A percentile compares a stretch with the other conserved stretches of the same genome.
Conservation (phyloP, 2,797 vertebrate species). For the Borostomias antarcticus region DNA sequence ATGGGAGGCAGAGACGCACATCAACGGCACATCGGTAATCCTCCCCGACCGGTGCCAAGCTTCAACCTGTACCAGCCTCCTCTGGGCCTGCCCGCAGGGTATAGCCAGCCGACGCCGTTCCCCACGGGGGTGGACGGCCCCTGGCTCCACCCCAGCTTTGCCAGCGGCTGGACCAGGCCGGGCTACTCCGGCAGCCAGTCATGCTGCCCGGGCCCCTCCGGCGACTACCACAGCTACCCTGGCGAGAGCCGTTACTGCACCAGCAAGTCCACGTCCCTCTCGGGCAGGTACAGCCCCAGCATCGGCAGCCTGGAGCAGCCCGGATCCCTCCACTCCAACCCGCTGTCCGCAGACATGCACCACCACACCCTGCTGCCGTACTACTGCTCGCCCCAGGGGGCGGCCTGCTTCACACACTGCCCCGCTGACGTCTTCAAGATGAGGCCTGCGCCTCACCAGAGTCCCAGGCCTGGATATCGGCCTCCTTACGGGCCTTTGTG, state of each 20-base stretch:
- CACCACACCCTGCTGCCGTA: slow-evolving; percentile 64
- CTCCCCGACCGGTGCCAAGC: slow-evolving; percentile 25
- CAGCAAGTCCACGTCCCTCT: slow-evolving; percentile 51
- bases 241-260: slow-evolving; percentile 55
- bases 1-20: slow-evolving; percentile 13
- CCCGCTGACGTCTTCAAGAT: slow-evolving; percentile 57
- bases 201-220: slow-evolving; percentile 51
- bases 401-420: slow-evolving; percentile 62
- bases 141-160: slow-evolving; percentile 59
- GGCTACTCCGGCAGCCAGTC: slow-evolving; percentile 63
- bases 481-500: slow-evolving; percentile 49
- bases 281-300: slow-evolving; percentile 45
- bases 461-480: slow-evolving; percentile 46
- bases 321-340: slow-evolving; percentile 73
- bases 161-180: slow-evolving; percentile 57
- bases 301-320: slow-evolving; percentile 75
- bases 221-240: slow-evolving; percentile 51
- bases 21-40: slow-evolving; percentile 6
- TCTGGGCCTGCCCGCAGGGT: slow-evolving; percentile 46
- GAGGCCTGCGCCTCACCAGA: slow-evolving; percentile 33
- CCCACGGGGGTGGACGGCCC: slow-evolving; percentile 63
- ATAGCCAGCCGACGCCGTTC: slow-evolving; percentile 70
- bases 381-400: slow-evolving; percentile 57
- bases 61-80: slow-evolving; percentile 57
- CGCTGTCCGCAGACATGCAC: slow-evolving; percentile 45